A percentile compares a stretch with the other conserved stretches of the same genome.
These are phyloP conservation scores for Sepiola atlantica DNA, from an alignment of 2,888 invertebrate genomes.

Conservation along the genomic window DNA sequence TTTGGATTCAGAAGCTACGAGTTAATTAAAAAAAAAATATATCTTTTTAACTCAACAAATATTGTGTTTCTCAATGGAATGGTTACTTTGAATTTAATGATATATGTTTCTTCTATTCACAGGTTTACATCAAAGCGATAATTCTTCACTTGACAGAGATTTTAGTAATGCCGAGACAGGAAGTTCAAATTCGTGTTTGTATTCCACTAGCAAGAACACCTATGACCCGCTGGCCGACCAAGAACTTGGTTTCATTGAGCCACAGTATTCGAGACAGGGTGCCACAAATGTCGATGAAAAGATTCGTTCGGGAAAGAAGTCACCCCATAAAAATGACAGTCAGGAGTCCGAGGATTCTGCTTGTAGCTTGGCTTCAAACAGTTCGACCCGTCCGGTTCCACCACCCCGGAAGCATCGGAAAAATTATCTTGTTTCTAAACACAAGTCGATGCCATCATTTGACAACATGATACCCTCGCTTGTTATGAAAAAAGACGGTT, in stretches of 20 bases:
- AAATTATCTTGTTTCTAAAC: not conserved
- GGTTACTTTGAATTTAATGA: too few species aligned
- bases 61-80: too few species aligned
- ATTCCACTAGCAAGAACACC: not conserved
- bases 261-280: not conserved
- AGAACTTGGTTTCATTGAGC: not conserved
- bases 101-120: not conserved
- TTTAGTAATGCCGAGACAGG: not conserved
- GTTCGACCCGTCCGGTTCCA: not conserved
- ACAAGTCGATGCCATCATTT: not conserved
- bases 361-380: not conserved
- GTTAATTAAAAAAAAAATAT: too few species aligned
- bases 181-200: not conserved
- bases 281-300: not conserved
- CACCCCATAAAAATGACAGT: not conserved
- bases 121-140: not conserved
- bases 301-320: not conserved
- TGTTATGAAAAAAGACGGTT: not conserved
- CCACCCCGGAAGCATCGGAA: slow-evolving; percentile 1
- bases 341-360: not conserved
- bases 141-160: not conserved
- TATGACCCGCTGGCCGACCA: not conserved
- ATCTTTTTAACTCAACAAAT: too few species aligned
- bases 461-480: not conserved
- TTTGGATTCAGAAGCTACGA: too few species aligned